phyloP scores from a whole-genome alignment of 2,113 vertebrate genomes.

The Dendrocopos noguchii region DNA sequence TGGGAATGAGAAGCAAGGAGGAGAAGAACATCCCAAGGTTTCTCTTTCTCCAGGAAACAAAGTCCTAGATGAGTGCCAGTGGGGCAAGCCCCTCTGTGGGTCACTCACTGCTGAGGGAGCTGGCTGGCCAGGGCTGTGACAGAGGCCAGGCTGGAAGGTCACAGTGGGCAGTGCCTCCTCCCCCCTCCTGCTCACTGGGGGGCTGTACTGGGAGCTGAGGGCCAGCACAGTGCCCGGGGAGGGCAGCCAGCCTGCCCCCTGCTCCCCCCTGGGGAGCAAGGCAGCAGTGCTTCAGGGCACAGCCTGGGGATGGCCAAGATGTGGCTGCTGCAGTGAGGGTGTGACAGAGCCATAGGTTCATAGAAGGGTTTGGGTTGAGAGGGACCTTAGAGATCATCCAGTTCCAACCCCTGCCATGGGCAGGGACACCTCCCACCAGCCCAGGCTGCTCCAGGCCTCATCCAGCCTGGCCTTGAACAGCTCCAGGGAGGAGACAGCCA shows the following conservation, averaged over 20 bases:
- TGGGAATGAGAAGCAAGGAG: background rate
- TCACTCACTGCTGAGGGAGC: accelerated
- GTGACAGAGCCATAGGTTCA: too few species aligned
- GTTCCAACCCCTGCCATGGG: too few species aligned
- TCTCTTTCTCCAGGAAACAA: background rate
- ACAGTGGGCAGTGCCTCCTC: accelerated
- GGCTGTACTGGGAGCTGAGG: background rate
- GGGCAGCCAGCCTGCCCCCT: background rate
- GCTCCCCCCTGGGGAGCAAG: background rate
- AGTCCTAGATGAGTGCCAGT: accelerated
- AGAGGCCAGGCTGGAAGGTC: background rate
- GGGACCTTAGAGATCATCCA: too few species aligned
- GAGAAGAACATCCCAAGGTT: background rate
- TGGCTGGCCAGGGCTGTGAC: accelerated
- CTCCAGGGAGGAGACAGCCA: too few species aligned
- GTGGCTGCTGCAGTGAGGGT: background rate
- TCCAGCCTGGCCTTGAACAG: too few species aligned
- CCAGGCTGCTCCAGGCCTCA: too few species aligned
- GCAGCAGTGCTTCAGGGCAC: accelerated
- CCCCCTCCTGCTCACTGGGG: background rate
- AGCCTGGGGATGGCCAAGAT: background rate
- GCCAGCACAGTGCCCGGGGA: accelerated
- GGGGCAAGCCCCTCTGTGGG: accelerated
- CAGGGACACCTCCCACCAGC: too few species aligned
- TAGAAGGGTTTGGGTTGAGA: too few species aligned